Evolutionary conservation across 2,113 vertebrate species (phyloP), one percentile per base, ranked within the genome.

Genomic region (Agelaius tricolor): DNA sequence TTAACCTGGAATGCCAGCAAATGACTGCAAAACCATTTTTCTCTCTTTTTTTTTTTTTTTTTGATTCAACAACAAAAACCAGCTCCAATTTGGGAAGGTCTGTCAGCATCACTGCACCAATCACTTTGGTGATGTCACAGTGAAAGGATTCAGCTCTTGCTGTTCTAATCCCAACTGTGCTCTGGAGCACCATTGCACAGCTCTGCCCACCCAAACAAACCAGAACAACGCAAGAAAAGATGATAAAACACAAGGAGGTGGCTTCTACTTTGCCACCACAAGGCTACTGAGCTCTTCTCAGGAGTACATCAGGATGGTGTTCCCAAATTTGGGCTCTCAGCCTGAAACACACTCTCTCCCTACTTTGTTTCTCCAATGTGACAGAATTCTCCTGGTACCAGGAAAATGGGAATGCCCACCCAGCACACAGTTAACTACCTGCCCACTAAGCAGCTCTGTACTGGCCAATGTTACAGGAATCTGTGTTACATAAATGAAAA

Each of bases 151-250:
- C 61, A 43, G 78, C 33, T 85, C 43, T 63, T 33, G 20, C 35
- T 0, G 3, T 6, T 28, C 51, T 35, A 41, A 76, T n/a, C 31
- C 82, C n/a, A 27, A 0, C 5, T 3, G 1, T 30, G 26, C 43
- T 59, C 69, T 47, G 30, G 21, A 75, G 62, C 49, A 73, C 44
- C 43, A 27, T 0, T 6, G 1, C 46, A 35, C 65, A 47, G 57
- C 62, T 86, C 72, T 84, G 43, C 57, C 51, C 5, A 0, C 51
- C 37, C 59, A 31, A 58, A 71, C 30, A 27, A 57, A 69, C 11
- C 23, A 62, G 31, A 10, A 33, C 12, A 47, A 58, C 0, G 21
- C 41, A 63, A 51, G n/a, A 59, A 92, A 81, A 10, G 26, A 69
- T 8, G 28, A 12, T 0, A 14, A 35, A n/a, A 54, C 6, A 20